Evolutionary conservation across 2,888 invertebrate genomes (phyloP).

Genomic region (Lithophane semibrunnea): DNA sequence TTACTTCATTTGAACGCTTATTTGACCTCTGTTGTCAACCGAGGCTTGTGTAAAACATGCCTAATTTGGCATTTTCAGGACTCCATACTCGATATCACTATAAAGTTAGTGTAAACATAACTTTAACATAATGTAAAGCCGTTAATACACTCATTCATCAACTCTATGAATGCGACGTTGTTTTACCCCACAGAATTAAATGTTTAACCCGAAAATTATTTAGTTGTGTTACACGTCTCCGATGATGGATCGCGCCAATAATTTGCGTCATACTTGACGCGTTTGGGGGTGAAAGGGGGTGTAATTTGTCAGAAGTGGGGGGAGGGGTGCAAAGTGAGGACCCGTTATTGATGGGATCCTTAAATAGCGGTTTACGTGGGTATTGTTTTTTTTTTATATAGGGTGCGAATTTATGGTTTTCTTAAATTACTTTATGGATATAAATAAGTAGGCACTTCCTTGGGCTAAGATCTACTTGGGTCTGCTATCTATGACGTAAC

Average conservation of each 20-base stretch:
- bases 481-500: neutral
- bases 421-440: neutral
- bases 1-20: neutral
- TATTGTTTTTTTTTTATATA: conserved; percentile 68
- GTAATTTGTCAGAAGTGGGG: conserved; percentile 80
- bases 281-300: conserved; percentile 64
- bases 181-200: conserved; percentile 70
- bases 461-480: neutral
- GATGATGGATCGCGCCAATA: conserved; percentile 88
- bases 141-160: conserved; percentile 59
- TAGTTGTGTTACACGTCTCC: conserved; percentile 86
- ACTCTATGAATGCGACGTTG: conserved; percentile 64
- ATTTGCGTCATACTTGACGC: conserved; percentile 85
- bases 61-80: neutral
- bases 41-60: neutral
- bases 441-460: neutral
- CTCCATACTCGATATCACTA: conserved; percentile 6
- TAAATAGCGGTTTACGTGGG: conserved; percentile 63
- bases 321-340: conserved; percentile 65
- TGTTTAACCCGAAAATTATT: conserved; percentile 84
- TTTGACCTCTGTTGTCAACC: neutral
- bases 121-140: conserved; percentile 25
- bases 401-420: conserved; percentile 18
- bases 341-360: conserved; percentile 81
- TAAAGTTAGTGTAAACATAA: conserved; percentile 27